Evolutionary conservation across 1,140 invertebrate species (phyloP).

Genomic region (Riptortus pedestris): DNA sequence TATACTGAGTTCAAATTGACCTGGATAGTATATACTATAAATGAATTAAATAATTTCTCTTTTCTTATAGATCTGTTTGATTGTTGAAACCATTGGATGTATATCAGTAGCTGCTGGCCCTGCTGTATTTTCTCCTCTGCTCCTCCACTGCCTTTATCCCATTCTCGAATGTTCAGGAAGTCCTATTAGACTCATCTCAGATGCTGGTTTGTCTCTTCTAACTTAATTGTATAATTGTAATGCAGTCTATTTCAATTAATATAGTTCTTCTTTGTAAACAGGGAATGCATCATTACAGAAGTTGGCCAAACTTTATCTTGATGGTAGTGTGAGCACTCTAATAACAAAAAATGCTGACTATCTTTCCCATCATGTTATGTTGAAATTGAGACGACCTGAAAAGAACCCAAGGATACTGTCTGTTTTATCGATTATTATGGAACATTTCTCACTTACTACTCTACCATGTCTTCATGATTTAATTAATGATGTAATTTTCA

Average conservation of each 20-base stretch:
- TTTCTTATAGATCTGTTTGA: constrained; percentile 32
- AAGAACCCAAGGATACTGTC: constrained; percentile 44
- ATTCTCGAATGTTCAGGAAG: constrained; percentile 54
- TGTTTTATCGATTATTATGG: constrained; percentile 51
- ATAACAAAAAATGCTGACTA: constrained; percentile 53
- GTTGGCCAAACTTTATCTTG: constrained; percentile 7
- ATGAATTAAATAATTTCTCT: neutral
- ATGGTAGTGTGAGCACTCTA: constrained; percentile 40
- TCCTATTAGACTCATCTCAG: constrained; percentile 27
- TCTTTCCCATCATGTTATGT: constrained; percentile 51
- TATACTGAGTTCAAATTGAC: no score
- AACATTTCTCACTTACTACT: constrained; percentile 48
- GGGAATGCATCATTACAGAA: neutral
- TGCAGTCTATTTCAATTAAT: neutral
- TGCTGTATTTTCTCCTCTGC: constrained; percentile 42
- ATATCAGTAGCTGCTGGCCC: constrained; percentile 41
- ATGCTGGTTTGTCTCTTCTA: constrained; percentile 24
- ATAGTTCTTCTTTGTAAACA: neutral
- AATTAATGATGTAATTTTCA: constrained; percentile 45
- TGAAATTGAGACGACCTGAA: constrained; percentile 46
- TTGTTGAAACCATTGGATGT: constrained; percentile 51
- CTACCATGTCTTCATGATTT: constrained; percentile 50
- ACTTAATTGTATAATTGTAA: neutral
- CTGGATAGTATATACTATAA: no score
- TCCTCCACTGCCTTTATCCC: constrained; percentile 53